These are phyloP conservation scores for Anomalospiza imberbis DNA, from an alignment of 2,797 vertebrate species.

Conservation along the genomic window DNA sequence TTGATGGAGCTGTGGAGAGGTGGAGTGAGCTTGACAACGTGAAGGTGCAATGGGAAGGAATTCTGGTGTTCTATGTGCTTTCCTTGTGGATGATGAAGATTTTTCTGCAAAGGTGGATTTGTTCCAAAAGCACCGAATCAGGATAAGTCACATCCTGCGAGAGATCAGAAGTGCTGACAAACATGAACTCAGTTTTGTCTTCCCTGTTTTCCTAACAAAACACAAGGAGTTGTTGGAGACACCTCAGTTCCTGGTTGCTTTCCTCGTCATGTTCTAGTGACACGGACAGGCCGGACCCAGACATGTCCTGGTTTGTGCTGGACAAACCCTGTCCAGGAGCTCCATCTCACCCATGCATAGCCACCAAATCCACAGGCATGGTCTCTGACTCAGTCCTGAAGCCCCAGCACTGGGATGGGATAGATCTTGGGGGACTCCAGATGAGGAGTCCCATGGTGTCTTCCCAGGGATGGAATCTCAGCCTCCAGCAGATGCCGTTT, in stretches of 20 bases:
- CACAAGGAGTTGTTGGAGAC: not conserved
- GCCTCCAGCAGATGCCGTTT: not conserved
- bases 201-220: not conserved
- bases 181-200: not conserved
- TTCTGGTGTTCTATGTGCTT: not conserved
- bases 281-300: not conserved
- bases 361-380: not conserved
- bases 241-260: not conserved
- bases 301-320: not conserved
- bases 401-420: not conserved
- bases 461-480: not conserved
- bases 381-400: fast-evolving
- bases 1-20: not conserved
- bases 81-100: not conserved
- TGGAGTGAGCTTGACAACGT: fast-evolving
- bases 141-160: not conserved
- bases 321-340: not conserved
- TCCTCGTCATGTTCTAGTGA: not conserved
- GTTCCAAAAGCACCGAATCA: not conserved
- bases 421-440: not conserved
- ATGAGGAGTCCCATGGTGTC: not conserved
- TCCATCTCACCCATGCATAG: not conserved
- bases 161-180: not conserved
- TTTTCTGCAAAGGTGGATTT: not conserved
- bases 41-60: not conserved